Conservation (phyloP, 2,113 vertebrate genomes). For the Notiomystis cincta region DNA sequence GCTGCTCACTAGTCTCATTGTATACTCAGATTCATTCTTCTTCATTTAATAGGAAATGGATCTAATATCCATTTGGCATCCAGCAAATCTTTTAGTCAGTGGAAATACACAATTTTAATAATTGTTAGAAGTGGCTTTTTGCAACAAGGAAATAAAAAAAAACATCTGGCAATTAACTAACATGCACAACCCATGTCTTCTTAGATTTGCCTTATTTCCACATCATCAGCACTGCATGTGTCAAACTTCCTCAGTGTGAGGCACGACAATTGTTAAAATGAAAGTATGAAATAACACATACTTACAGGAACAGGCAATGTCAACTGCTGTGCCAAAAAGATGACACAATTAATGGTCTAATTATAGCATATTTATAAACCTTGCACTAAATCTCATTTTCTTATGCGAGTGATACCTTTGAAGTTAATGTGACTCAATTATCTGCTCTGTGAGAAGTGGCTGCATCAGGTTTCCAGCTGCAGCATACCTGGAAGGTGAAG, state of each 20-base stretch:
- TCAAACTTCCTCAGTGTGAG: background rate
- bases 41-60: constrained; percentile 24
- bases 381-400: background rate
- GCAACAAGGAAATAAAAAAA: background rate
- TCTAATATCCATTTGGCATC: constrained; percentile 7
- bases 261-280: background rate
- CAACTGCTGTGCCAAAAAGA: background rate
- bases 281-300: background rate
- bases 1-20: constrained; percentile 22
- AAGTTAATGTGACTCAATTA: background rate
- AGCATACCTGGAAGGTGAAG: background rate
- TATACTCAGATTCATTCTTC: constrained; percentile 27
- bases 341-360: background rate
- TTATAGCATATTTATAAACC: background rate
- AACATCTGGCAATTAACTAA: constrained; percentile 9
- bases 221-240: background rate
- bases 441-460: background rate
- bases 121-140: background rate
- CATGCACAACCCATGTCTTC: background rate
- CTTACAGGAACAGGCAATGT: background rate
- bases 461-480: background rate
- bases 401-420: background rate
- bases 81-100: background rate
- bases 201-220: background rate
- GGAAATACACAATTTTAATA: constrained; percentile 4